Conservation (phyloP, 2,888 invertebrate species). For the Oligia latruncula region DNA sequence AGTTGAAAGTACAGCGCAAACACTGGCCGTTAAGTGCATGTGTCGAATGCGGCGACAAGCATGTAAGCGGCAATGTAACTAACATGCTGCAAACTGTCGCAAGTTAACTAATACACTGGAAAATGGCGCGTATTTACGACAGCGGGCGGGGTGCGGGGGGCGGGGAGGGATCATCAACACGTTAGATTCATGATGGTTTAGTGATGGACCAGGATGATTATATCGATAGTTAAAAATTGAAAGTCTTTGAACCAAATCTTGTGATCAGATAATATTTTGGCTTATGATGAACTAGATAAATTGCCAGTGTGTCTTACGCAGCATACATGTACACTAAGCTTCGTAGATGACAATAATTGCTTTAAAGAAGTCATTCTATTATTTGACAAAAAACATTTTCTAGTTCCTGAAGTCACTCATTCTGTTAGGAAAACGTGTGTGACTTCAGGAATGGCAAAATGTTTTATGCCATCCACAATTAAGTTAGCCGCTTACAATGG, state of each 20-base stretch:
- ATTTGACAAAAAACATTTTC: not conserved
- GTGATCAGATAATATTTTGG: not conserved
- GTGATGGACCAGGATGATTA: conserved; percentile 30
- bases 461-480: not conserved
- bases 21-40: conserved; percentile 41
- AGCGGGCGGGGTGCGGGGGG: conserved; percentile 8
- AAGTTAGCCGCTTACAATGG: not conserved
- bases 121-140: conserved; percentile 69
- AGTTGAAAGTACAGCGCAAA: conserved; percentile 14
- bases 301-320: no score
- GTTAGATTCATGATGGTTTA: conserved; percentile 52
- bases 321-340: no score
- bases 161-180: conserved; percentile 61
- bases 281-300: no score
- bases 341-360: not conserved
- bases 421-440: not conserved
- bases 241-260: not conserved
- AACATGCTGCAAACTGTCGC: conserved; percentile 54
- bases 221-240: not conserved
- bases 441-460: not conserved
- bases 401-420: not conserved
- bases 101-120: conserved; percentile 70
- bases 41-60: conserved; percentile 50
- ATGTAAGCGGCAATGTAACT: conserved; percentile 37
- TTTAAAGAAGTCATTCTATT: no score